phyloP scores from a whole-genome alignment of 2,113 vertebrate species.

The Geococcyx californianus region DNA sequence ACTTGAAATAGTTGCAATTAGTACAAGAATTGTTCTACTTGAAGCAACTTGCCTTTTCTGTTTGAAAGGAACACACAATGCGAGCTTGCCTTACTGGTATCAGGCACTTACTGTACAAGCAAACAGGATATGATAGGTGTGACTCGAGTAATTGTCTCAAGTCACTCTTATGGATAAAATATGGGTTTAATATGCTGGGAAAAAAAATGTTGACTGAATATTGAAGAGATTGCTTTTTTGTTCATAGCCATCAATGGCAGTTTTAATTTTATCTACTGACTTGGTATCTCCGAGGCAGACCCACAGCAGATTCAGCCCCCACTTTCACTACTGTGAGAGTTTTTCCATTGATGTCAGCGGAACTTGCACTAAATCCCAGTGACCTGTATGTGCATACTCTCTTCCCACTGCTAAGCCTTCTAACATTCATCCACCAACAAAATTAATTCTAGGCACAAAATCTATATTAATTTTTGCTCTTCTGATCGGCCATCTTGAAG shows the following conservation, averaged over 20 bases:
- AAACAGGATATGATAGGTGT: constrained; percentile 61
- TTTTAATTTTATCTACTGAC: neutral
- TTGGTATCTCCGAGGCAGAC: neutral
- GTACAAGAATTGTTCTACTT: constrained; percentile 51
- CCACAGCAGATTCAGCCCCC: neutral
- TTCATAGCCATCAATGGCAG: neutral
- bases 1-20: constrained; percentile 39
- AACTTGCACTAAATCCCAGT: neutral
- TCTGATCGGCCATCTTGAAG: neutral
- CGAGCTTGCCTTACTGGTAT: neutral
- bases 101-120: constrained; percentile 21
- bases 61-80: constrained; percentile 55
- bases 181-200: neutral
- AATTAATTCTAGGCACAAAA: neutral
- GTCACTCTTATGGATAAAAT: constrained; percentile 16
- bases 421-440: neutral
- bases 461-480: neutral
- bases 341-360: neutral
- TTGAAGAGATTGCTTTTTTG: neutral
- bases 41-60: constrained; percentile 61
- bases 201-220: neutral
- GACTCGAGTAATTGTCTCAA: constrained; percentile 46
- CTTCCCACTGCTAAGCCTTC: neutral
- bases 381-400: neutral
- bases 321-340: neutral